A percentile compares a stretch with the other conserved stretches of the same genome.
These are phyloP conservation scores for Remorina albescens DNA, from an alignment of 2,797 vertebrate genomes.

Conservation along the genomic window DNA sequence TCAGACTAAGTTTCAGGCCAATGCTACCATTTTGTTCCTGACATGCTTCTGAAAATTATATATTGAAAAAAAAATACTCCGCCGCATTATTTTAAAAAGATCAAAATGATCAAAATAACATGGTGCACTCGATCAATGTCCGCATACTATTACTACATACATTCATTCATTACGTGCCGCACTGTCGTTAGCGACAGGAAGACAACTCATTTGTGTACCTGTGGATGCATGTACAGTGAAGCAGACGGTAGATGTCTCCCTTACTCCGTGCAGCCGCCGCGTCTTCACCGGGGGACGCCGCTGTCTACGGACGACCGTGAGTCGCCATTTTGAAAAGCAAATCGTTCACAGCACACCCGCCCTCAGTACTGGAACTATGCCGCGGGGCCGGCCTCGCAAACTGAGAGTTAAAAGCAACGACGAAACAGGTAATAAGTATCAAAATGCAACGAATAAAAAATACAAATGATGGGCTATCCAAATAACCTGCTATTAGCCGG, in stretches of 20 bases:
- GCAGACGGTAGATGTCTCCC: slow-evolving; percentile 83
- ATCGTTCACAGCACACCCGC: slow-evolving; percentile 87
- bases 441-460: slow-evolving; percentile 84
- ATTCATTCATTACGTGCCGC: background rate
- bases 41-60: too few relatives aligned
- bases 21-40: too few relatives aligned
- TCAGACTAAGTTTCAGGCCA: too few relatives aligned
- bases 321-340: slow-evolving; percentile 88
- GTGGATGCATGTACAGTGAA: slow-evolving; percentile 27
- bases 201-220: background rate
- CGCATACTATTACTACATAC: background rate
- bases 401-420: slow-evolving; percentile 88
- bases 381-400: slow-evolving; percentile 97
- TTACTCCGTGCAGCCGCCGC: slow-evolving; percentile 62
- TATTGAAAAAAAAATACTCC: too few relatives aligned
- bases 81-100: background rate
- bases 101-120: background rate
- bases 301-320: slow-evolving; percentile 61
- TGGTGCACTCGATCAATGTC: background rate
- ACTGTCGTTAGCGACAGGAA: background rate
- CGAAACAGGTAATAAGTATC: slow-evolving; percentile 88
- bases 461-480: slow-evolving; percentile 68
- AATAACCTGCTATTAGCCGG: slow-evolving; percentile 52
- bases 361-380: slow-evolving; percentile 91
- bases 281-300: slow-evolving; percentile 56